These are phyloP conservation scores for Ptychadena robeensis DNA, from an alignment of 2,797 vertebrate genomes.

Conservation along the genomic window DNA sequence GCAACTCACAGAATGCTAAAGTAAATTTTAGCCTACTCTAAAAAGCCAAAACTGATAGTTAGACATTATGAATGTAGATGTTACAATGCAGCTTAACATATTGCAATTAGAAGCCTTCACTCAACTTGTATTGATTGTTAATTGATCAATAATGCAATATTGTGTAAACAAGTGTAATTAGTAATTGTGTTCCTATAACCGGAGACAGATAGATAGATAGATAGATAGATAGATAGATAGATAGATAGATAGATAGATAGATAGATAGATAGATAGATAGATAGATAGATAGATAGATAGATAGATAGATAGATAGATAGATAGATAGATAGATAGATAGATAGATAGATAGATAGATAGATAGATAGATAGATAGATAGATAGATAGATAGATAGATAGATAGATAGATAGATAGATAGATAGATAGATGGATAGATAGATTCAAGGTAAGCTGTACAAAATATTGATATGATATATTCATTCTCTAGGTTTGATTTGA, in stretches of 20 bases:
- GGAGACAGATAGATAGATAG: neutral
- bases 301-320: constrained; percentile 20
- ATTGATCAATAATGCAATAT: neutral
- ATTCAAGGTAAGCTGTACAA: no score
- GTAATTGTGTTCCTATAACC: neutral
- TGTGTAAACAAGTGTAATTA: neutral
- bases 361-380: constrained; percentile 8
- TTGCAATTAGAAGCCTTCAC: neutral
- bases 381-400: constrained; percentile 21
- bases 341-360: neutral
- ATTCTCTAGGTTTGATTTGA: neutral
- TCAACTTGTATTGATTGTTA: neutral
- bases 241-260: constrained; percentile 18
- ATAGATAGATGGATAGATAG: no score
- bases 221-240: constrained; percentile 1
- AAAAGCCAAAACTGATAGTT: neutral
- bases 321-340: constrained; percentile 12
- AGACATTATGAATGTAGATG: neutral
- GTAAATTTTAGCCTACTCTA: neutral
- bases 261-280: constrained; percentile 14
- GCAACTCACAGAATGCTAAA: neutral
- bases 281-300: no score
- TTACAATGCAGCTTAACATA: neutral
- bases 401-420: neutral
- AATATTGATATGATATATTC: neutral